These are phyloP conservation scores for roundworm (Caenorhabditis elegans) DNA, from an alignment of 1,140 invertebrate genomes.

Conservation along the genomic window DNA sequence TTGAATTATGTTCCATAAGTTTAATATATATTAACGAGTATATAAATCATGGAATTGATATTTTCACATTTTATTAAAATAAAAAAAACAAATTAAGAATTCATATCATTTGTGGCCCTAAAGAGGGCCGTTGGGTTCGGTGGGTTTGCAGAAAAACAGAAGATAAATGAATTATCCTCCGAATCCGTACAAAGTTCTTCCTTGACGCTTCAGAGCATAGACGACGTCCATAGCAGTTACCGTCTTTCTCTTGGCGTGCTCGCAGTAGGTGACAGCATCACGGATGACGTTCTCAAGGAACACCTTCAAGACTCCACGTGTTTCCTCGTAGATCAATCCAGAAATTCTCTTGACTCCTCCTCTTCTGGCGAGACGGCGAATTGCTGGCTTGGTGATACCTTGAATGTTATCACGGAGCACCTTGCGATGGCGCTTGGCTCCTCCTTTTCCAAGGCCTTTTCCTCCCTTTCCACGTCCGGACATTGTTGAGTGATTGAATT, in stretches of 20 bases:
- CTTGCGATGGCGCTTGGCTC: constrained; percentile 74
- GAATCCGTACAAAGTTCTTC: constrained; percentile 73
- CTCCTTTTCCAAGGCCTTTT: constrained; percentile 74
- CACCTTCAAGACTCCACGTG: constrained; percentile 48
- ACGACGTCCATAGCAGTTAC: constrained; percentile 83
- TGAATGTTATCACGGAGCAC: constrained; percentile 75
- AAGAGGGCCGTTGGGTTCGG: constrained; percentile 54
- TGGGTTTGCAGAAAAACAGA: too few species aligned
- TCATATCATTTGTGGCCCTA: constrained; percentile 55
- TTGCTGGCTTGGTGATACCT: constrained; percentile 75
- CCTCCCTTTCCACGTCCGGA: constrained; percentile 69
- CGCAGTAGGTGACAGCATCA: constrained; percentile 79
- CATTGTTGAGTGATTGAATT: too few species aligned
- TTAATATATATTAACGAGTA: too few species aligned
- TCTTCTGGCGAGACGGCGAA: constrained; percentile 72
- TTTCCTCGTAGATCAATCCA: constrained; percentile 74
- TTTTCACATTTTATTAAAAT: too few species aligned
- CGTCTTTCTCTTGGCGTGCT: constrained; percentile 80
- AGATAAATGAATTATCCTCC: constrained; percentile 68
- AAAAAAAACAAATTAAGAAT: too few species aligned
- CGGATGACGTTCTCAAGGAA: constrained; percentile 80
- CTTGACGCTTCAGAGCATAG: constrained; percentile 80
- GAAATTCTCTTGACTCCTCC: constrained; percentile 76
- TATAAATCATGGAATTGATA: too few species aligned
- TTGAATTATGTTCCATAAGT: constrained; percentile 37